phyloP scores from a whole-genome alignment of 2,888 invertebrate genomes.

The Drosophila prostipennis region DNA sequence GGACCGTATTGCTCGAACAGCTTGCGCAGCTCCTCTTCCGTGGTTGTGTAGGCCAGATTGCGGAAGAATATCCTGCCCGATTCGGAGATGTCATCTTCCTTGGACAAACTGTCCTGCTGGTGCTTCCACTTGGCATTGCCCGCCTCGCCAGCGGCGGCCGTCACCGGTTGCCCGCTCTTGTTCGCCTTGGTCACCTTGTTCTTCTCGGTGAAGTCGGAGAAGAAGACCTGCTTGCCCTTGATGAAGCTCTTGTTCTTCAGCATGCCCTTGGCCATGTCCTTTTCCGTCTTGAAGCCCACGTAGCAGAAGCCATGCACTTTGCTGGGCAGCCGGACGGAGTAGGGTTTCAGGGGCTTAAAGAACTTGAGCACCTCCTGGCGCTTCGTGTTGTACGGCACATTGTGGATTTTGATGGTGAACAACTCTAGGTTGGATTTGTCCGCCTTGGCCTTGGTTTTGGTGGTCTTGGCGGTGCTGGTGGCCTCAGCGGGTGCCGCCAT shows the following conservation, averaged over 20 bases:
- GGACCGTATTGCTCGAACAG: conserved; percentile 95
- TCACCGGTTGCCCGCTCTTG: conserved; percentile 33
- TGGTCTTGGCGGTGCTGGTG: conserved; percentile 68
- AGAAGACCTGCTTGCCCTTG: conserved; percentile 87
- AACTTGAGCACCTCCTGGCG: conserved; percentile 94
- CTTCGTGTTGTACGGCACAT: conserved; percentile 91
- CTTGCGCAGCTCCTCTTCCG: conserved; percentile 92
- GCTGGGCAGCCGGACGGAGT: conserved; percentile 91
- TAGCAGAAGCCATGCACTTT: conserved; percentile 93
- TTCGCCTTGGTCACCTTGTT: conserved; percentile 82
- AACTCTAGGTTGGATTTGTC: conserved; percentile 83
- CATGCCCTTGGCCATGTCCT: conserved; percentile 91
- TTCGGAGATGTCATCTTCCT: conserved; percentile 92
- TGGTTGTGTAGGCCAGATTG: conserved; percentile 94
- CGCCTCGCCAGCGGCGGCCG: conserved; percentile 23
- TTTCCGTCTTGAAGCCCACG: conserved; percentile 94
- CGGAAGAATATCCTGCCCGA: conserved; percentile 96
- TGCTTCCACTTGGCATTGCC: conserved; percentile 86
- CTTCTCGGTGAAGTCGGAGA: conserved; percentile 85
- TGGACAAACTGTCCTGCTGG: conserved; percentile 87
- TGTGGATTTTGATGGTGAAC: conserved; percentile 90
- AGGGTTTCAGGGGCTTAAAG: conserved; percentile 91
- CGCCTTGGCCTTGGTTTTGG: conserved; percentile 84
- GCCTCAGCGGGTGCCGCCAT: conserved; percentile 82
- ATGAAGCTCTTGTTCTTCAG: conserved; percentile 94